Evolutionary conservation across 2,888 invertebrate species (phyloP).

Genomic region (Terebella lapidaria): DNA sequence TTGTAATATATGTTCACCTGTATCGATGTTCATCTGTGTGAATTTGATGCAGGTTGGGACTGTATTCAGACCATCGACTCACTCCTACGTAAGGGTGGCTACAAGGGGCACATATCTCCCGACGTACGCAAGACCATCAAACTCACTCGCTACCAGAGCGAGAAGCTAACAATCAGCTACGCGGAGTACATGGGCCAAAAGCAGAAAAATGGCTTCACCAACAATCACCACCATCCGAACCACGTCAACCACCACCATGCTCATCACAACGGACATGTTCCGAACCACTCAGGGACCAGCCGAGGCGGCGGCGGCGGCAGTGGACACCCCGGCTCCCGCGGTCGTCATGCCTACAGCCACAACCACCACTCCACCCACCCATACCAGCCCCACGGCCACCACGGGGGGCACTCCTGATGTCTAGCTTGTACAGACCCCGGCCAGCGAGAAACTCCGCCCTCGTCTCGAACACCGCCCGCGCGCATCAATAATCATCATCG

Average conservation of each 20-base stretch:
- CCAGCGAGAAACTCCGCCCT: neutral
- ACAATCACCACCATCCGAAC: neutral
- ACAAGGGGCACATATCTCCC: constrained; percentile 64
- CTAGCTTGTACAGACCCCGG: neutral
- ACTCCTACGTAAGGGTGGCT: constrained; percentile 92
- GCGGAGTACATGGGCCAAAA: constrained; percentile 33
- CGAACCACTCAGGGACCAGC: neutral
- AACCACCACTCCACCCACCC: constrained; percentile 1
- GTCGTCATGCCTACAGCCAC: neutral
- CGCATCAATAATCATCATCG: neutral
- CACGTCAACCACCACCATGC: neutral
- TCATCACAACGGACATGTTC: neutral
- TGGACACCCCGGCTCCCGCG: neutral
- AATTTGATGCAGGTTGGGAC: constrained; percentile 79
- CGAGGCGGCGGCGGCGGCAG: neutral
- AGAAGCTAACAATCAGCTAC: constrained; percentile 68
- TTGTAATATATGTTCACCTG: too few relatives aligned
- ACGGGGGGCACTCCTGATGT: constrained; percentile 3
- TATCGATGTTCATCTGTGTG: too few relatives aligned
- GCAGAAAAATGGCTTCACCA: neutral
- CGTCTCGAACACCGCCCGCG: neutral
- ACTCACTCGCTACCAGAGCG: constrained; percentile 93
- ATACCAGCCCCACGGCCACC: neutral
- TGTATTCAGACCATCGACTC: constrained; percentile 97
- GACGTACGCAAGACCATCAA: constrained; percentile 75